Evolutionary conservation across 1,140 invertebrate species (phyloP).

Genomic region (Papilio dardanus): DNA sequence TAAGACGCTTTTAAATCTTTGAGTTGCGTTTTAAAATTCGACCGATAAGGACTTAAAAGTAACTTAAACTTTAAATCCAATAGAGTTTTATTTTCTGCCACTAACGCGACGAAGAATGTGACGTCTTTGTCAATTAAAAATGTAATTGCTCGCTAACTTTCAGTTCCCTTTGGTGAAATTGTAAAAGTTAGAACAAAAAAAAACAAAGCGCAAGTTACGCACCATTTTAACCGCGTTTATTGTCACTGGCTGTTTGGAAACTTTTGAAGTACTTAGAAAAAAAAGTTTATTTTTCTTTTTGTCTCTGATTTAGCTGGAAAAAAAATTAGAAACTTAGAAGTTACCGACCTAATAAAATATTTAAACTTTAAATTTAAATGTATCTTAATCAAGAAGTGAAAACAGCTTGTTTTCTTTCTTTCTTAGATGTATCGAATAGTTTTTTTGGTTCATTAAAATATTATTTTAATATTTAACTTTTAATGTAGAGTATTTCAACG

Average conservation of each 20-base stretch:
- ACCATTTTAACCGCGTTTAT: constrained; percentile 75
- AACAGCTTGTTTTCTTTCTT: no score
- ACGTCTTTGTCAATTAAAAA: constrained; percentile 28
- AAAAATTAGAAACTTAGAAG: background rate
- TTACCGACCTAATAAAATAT: background rate
- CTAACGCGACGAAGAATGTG: constrained; percentile 18
- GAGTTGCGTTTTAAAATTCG: no score
- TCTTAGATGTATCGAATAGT: no score
- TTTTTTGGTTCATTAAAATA: no score
- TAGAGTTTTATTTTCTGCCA: background rate
- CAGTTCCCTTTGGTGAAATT: constrained; percentile 45
- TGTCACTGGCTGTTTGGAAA: constrained; percentile 40
- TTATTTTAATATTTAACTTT: background rate
- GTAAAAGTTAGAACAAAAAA: constrained; percentile 64
- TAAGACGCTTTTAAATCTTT: no score
- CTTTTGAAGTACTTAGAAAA: constrained; percentile 45
- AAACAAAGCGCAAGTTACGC: constrained; percentile 50
- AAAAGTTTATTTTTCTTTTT: constrained; percentile 40
- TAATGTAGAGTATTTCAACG: background rate
- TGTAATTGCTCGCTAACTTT: constrained; percentile 23
- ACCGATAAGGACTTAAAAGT: no score
- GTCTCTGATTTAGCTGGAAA: constrained; percentile 28
- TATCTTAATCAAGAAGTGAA: background rate
- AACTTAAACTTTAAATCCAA: background rate
- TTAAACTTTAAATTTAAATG: background rate